Base-by-base conservation (phyloP, 1,140 invertebrate genomes). In the Glomeris maerens region DNA sequence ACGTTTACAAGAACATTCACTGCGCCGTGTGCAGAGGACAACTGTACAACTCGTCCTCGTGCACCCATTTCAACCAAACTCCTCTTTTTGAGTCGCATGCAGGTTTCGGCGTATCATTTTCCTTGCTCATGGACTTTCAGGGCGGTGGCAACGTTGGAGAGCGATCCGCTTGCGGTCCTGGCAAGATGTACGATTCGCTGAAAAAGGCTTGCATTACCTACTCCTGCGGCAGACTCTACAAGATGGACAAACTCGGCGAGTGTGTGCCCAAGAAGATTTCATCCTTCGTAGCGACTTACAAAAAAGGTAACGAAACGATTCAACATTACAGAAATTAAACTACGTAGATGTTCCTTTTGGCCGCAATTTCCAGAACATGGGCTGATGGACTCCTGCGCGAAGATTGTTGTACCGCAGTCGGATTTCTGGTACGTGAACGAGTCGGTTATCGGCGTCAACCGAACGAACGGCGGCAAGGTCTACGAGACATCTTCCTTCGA, bases 1-100 rank as follows among this genome's bases (percentile, higher is more conserved):
- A 40, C 4, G 25, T 57, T 10, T 70, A 59, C 52, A 69, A 65
- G 49, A 70, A 70, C 52, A 59, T 58, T 14, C 61, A 70, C 49
- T 70, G 67, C 56, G 65, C 62, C 28, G 41, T 54, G 10, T 70
- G 67, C 48, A 60, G 66, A 38, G 17, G 31, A 5, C 36, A 14
- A 28, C 20, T 25, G 25, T 41, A 26, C 41, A 20, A 21, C 7
- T 13, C 25, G 45, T 28, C 54, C 39, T 21, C 29, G 20, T 54
- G 52, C 39, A 20, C 27, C 31, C 13, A 39, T 36, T 50, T 39
- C 36, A 47, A 48, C 49, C 36, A 29, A 23, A 39, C 45, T 26
- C 41, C 22, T 46, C 40, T 41, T 27, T 13, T 3, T 21, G 20
- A 25, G 10, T 50, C 47, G 25, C 41, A 22, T 4, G n/a, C 17